Base-by-base conservation (phyloP, 2,797 vertebrate genomes). In the Falco naumanni region DNA sequence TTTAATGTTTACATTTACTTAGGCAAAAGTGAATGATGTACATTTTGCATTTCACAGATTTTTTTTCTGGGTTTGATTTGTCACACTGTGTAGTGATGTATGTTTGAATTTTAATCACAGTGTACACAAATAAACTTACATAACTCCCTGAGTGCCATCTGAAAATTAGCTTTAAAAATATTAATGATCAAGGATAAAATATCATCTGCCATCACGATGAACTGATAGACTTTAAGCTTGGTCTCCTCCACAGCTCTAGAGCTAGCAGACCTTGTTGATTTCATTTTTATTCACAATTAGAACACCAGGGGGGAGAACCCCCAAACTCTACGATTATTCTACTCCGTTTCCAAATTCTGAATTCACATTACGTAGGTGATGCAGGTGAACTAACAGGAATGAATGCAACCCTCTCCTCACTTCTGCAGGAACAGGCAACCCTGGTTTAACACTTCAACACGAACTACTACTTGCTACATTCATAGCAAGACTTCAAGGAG, bases 121-220 rank as follows among this genome's bases (percentile, higher is more conserved):
- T 34, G 68, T 45, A 51, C 17, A 84, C 54, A 87, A 84, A 60
- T 39, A 79, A 75, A 33, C 79, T 95, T 82, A 70, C 9, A 15
- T 71, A 91, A 89, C 24, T 83, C 20, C 48, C 34, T 50, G 57
- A 57, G 39, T 37, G 71, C 26, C 33, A 81, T 64, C 61, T 80
- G 83, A 89, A 95, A 88, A 69, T 56, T 89, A 76, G 45, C 19
- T 76, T 90, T 16, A 57, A 80, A 81, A 83, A 86, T 88, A 69
- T 26, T 65, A 56, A 77, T 41, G 13, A 41, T 41, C 41, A 87
- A 66, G 83, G 68, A 79, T 66, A 72, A 93, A 95, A 16, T 86
- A 68, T 85, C 25, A 84, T 81, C 59, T 91, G 54, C 47, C 61
- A 43, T 68, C 87, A 69, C 41, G 78, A 6, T n/a, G 24, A 92